phyloP scores from a whole-genome alignment of 2,113 vertebrate species.

The Neogale vison region DNA sequence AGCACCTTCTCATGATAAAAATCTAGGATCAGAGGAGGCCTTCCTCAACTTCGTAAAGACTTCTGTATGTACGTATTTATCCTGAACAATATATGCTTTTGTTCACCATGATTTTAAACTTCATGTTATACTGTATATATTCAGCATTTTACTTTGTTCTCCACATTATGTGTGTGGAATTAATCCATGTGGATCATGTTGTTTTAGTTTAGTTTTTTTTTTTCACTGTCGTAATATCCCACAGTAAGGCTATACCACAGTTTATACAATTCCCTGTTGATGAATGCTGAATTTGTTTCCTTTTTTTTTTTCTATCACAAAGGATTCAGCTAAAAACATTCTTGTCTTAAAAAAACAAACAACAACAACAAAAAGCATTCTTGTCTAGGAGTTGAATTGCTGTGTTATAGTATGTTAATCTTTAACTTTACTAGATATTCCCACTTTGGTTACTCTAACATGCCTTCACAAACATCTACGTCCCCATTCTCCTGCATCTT shows the following conservation, averaged over 20 bases:
- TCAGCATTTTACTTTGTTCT: neutral
- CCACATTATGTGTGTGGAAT: neutral
- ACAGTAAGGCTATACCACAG: neutral
- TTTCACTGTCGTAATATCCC: neutral
- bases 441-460: neutral
- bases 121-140: neutral
- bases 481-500: neutral
- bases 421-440: neutral
- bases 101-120: neutral
- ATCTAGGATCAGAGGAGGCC: neutral
- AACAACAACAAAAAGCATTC: neutral
- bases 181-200: neutral
- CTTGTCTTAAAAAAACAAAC: neutral
- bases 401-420: neutral
- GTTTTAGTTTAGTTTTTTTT: neutral
- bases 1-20: neutral
- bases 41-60: neutral
- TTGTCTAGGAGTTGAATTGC: neutral
- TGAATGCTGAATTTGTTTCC: neutral
- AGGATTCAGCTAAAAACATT: neutral
- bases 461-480: neutral
- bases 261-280: neutral
- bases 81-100: neutral
- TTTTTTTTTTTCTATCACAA: constrained; percentile 69
- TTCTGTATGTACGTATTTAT: neutral